Base-by-base conservation (phyloP, 1,140 invertebrate genomes). In the Anastrepha obliqua region DNA sequence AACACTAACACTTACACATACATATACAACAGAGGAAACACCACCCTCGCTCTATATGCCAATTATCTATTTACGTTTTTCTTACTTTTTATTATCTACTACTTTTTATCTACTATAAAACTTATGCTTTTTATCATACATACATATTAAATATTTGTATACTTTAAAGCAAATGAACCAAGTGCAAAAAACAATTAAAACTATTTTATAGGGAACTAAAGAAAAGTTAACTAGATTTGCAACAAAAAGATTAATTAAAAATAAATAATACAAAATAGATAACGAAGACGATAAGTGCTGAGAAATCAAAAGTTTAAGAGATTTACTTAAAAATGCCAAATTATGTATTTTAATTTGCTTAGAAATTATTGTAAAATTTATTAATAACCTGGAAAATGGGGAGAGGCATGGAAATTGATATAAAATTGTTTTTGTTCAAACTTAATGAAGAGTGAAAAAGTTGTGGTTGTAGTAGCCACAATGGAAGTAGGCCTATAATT, bases 21-120 rank as follows among this genome's bases (percentile, higher is more conserved):
- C 42, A 70, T 39, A 60, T 39, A 58, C 29, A 42, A 39, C 51
- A 64, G 64, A 88, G 86, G 58, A 55, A 55, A 55, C 6, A 55
- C 51, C 51, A 87, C 91, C 89, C 91, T 92, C 91, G 91, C 91
- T 91, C 91, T 87, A 90, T 91, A 91, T 92, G 91, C 91, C 91
- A 92, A 92, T 91, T 92, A 90, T 90, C 88, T 91, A 89, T 88
- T 55, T 55, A 58, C 6, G 44, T 81, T 81, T 20, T 81, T 4
- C 67, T 47, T 74, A 74, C 5, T 44, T 74, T 74, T 44, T 74
- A 74, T 74, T 81, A 55, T 55, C 74, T 81, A 81, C 44, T 62
- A 62, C 60, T 62, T 13, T 62, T 62, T 62, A 13, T 47, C 67
- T 74, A 74, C 67, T 8, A 2, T 55, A 55, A 44, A 47, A 42